Evolutionary conservation across 2,113 vertebrate genomes (phyloP), one percentile per base, ranked within the genome.

Genomic region (Corydoras maculifer): DNA sequence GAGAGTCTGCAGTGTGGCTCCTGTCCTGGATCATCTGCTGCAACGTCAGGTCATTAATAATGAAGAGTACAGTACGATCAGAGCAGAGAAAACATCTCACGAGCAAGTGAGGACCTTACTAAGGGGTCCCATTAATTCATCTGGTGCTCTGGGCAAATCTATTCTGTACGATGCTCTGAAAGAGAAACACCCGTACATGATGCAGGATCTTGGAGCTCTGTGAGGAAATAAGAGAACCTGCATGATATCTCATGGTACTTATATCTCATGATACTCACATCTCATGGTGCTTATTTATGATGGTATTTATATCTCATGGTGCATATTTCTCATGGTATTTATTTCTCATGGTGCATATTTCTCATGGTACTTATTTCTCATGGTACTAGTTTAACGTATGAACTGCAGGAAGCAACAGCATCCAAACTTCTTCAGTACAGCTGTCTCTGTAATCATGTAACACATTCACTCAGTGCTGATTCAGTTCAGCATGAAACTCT

Each of bases 21-120:
- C 31, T n/a, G 79, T 88, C 68, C 14, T 89, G 68, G 85, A 88
- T 67, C 13, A 18, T 1, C 86, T 89, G 8, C 13, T 69, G 0
- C 30, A 0, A 0, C 13, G 0, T 48, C 2, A 2, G 0, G 29
- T 79, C 49, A 58, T 83, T 66, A 68, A 2, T 9, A 0, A 11
- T 0, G 54, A 76, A n/a, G 0, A 0, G 0, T 87, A 86, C 65
- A 8, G n/a, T 0, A 1, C 35, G 0, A 15, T 2, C 3, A 7
- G 0, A 9, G 2, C 15, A 3, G 9, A 58, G 58, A 25, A 0
- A 3, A 79, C 65, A 30, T 0, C 2, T 14, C 30, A 58, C 18
- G 0, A 25, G 0, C 75, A 48, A 53, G 80, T 81, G 80, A 71
- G 82, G 35, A 7, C 0, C 0, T 68, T 83, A 31, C 9, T 77